Base-by-base conservation (phyloP, 2,113 vertebrate species). In the Cavia porcellus region DNA sequence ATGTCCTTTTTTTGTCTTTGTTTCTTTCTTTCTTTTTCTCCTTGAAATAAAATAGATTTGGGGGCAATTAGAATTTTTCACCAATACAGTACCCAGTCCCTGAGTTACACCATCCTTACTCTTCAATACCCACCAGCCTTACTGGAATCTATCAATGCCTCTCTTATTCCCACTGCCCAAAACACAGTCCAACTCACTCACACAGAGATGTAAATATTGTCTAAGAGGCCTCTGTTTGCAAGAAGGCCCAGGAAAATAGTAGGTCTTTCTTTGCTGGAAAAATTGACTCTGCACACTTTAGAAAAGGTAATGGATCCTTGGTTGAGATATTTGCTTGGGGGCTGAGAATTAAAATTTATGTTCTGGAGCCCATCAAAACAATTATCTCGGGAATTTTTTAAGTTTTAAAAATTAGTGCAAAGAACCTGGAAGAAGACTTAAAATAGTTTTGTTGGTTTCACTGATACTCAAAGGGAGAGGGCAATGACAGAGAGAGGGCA, bases 131-230 rank as follows among this genome's bases (percentile, higher is more conserved):
- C 1, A 0, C 87, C 70, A 81, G 90, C 12, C 52, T 97, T 96
- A 85, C 97, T 79, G 97, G 96, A 96, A 97, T 83, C 52, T 72
- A 30, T 97, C 97, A 98, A 97, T 90, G 97, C 90, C 88, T 92
- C 96, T 96, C 95, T 97, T 97, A 97, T 97, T 97, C 85, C 66
- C 85, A n/a, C 93, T 25, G 87, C 87, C 92, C 85, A 64, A 74
- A 97, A 96, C 88, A 72, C 92, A 55, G 97, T 62, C 85, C 84
- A n/a, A 19, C 64, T 96, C 95, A 96, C 96, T 94, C 96, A 83
- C 97, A 86, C 2, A 3, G 66, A 97, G 95, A 97, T 95, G 96
- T 97, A 97, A 98, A 97, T 97, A 97, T 96, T 96, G 95, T 95
- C 96, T n/a, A 79, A 97, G 96, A 52, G 85, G 94, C 94, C 97